Evolutionary conservation across 1,140 invertebrate species (phyloP), one percentile per base, ranked within the genome.

Genomic region (Pseudomyrmex pallidus): DNA sequence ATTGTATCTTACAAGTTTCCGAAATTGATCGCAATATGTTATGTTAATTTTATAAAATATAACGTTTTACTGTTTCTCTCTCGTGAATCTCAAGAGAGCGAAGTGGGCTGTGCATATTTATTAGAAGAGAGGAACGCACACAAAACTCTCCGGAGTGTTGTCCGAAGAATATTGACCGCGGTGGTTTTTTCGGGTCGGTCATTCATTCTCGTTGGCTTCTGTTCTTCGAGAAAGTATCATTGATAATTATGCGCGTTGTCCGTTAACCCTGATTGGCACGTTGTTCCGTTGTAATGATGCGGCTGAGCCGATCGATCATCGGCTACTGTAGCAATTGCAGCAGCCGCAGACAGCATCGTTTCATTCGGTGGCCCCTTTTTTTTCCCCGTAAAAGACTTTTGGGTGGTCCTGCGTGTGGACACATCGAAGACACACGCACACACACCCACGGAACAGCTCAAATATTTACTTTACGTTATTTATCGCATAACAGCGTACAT

Each of bases 261-360:
- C 82, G 70, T 85, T 84, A 85, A 74, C 56, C 44, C 72, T 85
- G 84, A 85, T 85, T 85, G 84, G 82, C 82, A 85, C 64, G 80
- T 85, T 77, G 80, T 85, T 85, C 62, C 52, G 54, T 76, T 54
- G 80, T 85, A 85, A 85, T 85, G 84, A 85, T 77, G 82, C 84
- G 63, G 80, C 73, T 61, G 72, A 74, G 35, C 44, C 73, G 63
- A 85, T 85, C 78, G 80, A 76, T 76, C 64, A 74, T 66, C 84
- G 64, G 72, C 61, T 82, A 85, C 72, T 62, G 80, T 7, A 35
- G 35, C 72, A 83, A 85, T 83, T 83, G 72, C 59, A 83, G 72
- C 59, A 83, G 52, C 64, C 64, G 22, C 64, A 62, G 50, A 83
- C 54, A 64, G 25, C 67, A 22, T 76, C 61, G 44, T 76, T 67